Base-by-base conservation (phyloP, 2,797 vertebrate genomes). In the Adrianichthys oophorus region DNA sequence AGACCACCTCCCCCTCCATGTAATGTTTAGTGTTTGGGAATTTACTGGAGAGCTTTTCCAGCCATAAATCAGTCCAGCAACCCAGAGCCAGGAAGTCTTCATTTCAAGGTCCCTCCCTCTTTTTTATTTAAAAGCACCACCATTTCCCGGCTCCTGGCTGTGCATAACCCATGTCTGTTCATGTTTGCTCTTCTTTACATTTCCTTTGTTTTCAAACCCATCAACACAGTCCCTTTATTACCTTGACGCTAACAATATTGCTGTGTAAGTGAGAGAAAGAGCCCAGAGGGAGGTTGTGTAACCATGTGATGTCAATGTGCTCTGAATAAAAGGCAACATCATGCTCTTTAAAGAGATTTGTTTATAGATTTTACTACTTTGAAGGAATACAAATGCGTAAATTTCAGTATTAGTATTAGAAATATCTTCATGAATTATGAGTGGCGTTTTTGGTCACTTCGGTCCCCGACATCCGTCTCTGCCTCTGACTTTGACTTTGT, bases 401-500 rank as follows among this genome's bases (percentile, higher is more conserved):
- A 16, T 37, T 45, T 6, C 15, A 48, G 43, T 15, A 47, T 26
- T 26, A 29, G 17, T 29, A 6, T 52, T 40, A 12, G 18, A 23
- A 48, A 21, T 57, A 26, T 48, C 50, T 52, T 1, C 17, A 1
- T 52, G 4, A 32, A 45, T 51, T 17, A 23, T 44, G 12, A 0
- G 29, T 14, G 0, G 6, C 18, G 43, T 24, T 50, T 1, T 1
- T 1, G 6, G 18, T 53, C 44, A 0, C 4, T 48, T 19, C 40
- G 5, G 19, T 1, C 3, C 16, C 13, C 15, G 68, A 65, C 46
- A 23, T 53, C 49, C 0, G n/a, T 65, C 45, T 48, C 40, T 55
- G 65, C 48, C 67, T 72, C 44, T 43, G 44, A 79, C 72, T 59
- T 55, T 68, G 68, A 70, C 59, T 2, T 51, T 17, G 70, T 72